Conservation (phyloP, 2,888 invertebrate species). For the Ischnura elegans region DNA sequence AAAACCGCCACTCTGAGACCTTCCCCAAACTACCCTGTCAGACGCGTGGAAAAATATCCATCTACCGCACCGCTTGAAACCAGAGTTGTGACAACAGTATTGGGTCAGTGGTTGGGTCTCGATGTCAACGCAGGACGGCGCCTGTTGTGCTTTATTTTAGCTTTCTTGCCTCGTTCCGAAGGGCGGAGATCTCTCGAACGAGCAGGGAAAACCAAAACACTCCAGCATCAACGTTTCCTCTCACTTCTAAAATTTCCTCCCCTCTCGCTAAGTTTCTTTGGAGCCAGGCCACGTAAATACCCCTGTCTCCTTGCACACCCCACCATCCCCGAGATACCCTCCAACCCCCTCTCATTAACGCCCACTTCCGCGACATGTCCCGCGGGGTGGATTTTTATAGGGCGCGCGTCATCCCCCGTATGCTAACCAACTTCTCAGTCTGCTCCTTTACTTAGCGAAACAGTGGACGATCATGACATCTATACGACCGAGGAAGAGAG, state of each 20-base stretch:
- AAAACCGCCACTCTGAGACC: no score
- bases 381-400: background rate
- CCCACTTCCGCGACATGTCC: background rate
- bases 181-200: background rate
- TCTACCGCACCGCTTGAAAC: no score
- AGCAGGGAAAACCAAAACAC: background rate
- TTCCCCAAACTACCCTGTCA: no score
- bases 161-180: constrained; percentile 19
- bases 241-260: background rate
- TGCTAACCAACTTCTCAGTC: background rate
- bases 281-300: background rate
- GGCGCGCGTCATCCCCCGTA: background rate
- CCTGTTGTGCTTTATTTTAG: background rate
- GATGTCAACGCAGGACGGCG: no score
- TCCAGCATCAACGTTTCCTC: background rate
- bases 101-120: no score
- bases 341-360: background rate
- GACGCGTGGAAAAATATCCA: no score
- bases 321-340: background rate
- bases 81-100: no score
- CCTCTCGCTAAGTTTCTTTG: background rate
- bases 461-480: background rate
- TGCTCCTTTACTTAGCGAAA: background rate
- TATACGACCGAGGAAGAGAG: background rate
- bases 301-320: background rate